Evolutionary conservation across 2,797 vertebrate species (phyloP).

Genomic region (Coracias cyanogaster): DNA sequence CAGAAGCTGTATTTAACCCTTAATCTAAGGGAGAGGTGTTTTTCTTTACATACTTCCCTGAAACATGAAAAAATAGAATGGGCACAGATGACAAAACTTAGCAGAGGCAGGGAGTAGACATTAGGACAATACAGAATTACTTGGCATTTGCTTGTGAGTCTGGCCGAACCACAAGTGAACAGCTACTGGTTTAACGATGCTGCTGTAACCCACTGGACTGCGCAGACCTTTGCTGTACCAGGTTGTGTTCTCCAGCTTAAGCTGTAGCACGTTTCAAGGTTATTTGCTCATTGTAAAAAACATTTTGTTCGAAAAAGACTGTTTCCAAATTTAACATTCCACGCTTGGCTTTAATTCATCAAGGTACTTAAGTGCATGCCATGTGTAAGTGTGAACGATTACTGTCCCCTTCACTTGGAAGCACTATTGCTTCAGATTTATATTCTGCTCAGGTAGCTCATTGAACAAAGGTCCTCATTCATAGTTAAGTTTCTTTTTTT

Average conservation of each 20-base stretch:
- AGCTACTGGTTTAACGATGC: not conserved
- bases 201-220: not conserved
- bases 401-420: constrained; percentile 4
- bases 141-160: not conserved
- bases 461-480: constrained; percentile 7
- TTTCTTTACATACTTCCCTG: not conserved
- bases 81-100: not conserved
- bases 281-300: not conserved
- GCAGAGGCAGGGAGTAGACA: not conserved
- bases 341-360: constrained; percentile 1
- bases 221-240: not conserved
- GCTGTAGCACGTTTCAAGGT: not conserved
- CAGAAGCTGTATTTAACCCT: not conserved
- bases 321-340: not conserved
- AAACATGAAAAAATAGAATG: not conserved
- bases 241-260: not conserved
- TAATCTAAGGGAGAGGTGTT: not conserved
- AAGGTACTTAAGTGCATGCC: not conserved
- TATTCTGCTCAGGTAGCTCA: not conserved
- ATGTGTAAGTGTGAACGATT: not conserved
- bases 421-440: constrained; percentile 15
- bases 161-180: not conserved
- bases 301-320: not conserved
- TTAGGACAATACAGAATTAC: not conserved
- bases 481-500: not conserved